Base-by-base conservation (phyloP, 2,888 invertebrate species). In the Phortica okadai region DNA sequence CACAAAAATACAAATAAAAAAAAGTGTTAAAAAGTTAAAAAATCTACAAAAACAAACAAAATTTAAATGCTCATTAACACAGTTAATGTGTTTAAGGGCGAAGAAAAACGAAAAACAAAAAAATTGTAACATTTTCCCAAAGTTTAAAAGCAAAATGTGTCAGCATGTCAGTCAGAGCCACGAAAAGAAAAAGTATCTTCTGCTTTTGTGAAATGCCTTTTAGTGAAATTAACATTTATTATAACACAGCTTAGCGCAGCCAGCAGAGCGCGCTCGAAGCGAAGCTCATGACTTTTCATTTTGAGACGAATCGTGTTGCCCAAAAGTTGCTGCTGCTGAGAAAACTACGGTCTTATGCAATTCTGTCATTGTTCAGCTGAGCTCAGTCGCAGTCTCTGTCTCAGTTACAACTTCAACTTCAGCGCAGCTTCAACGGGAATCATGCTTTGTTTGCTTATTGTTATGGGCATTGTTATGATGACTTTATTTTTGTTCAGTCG, bases 31-130 rank as follows among this genome's bases (percentile, higher is more conserved):
- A 50, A 50, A 50, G 6, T 2, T 50, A 5, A 14, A 50, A 59
- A 16, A 8, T 59, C 59, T 59, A 59, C 59, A 59, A 50, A 50
- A 10, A 16, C 16, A 59, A 16, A 11, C n/a, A n/a, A 7, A 59
- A 59, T 59, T 59, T 59, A n/a, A 59, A 59, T 59, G 59, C 59
- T 59, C 59, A 21, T 59, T 59, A 59, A 59, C 14, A 59, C n/a
- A 59, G 6, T 59, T 59, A 59, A 16, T 16, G 10, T 8, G 59
- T 6, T 59, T 11, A 50, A 50, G 8, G 14, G 50, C 50, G 14
- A 50, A 50, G 8, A 50, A 50, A 45, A 58, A 58, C n/a, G 14
- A 58, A 14, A 58, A 59, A 59, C 10, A n/a, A n/a, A 59, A 59
- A 7, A 59, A 59, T 59, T 59, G 2, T 50, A 50, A 50, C 50